Evolutionary conservation across 2,888 invertebrate species (phyloP).

Genomic region (Laspeyria flexula): DNA sequence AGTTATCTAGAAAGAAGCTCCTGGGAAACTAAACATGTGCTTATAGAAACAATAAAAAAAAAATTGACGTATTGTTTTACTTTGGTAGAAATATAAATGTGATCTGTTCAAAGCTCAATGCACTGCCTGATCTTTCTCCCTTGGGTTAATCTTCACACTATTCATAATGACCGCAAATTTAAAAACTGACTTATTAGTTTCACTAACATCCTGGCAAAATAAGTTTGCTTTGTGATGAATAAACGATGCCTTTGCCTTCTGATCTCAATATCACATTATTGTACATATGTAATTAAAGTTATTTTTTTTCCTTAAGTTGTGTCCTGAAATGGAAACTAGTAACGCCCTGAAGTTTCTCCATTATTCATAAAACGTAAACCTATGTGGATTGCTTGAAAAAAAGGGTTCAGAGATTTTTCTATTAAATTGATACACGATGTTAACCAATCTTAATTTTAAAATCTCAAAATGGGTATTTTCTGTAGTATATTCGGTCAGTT

Average conservation of each 20-base stretch:
- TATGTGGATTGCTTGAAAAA: conserved; percentile 5
- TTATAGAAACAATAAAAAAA: too few relatives aligned
- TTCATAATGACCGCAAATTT: too few relatives aligned
- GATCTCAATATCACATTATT: conserved; percentile 74
- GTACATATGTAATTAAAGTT: conserved; percentile 82
- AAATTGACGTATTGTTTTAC: too few relatives aligned
- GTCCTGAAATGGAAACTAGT: conserved; percentile 46
- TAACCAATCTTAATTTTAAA: conserved; percentile 7
- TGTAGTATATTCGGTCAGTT: conserved; percentile 13
- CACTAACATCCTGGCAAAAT: neutral
- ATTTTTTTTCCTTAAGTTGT: conserved; percentile 58
- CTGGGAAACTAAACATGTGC: too few relatives aligned
- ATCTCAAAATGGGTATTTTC: conserved; percentile 24
- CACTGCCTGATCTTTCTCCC: too few relatives aligned
- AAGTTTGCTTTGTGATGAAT: conserved; percentile 64
- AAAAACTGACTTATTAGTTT: neutral
- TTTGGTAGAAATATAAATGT: too few relatives aligned
- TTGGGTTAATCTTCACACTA: too few relatives aligned
- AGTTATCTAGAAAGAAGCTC: too few relatives aligned
- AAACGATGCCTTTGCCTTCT: conserved; percentile 67
- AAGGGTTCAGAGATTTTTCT: conserved; percentile 3
- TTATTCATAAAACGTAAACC: conserved; percentile 11
- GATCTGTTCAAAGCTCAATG: too few relatives aligned
- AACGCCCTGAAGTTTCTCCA: conserved; percentile 20
- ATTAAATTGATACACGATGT: conserved; percentile 7